A percentile compares a stretch with the other conserved stretches of the same genome.
phyloP scores from a whole-genome alignment of 2,797 vertebrate species.

The Pangasius mekongensis region DNA sequence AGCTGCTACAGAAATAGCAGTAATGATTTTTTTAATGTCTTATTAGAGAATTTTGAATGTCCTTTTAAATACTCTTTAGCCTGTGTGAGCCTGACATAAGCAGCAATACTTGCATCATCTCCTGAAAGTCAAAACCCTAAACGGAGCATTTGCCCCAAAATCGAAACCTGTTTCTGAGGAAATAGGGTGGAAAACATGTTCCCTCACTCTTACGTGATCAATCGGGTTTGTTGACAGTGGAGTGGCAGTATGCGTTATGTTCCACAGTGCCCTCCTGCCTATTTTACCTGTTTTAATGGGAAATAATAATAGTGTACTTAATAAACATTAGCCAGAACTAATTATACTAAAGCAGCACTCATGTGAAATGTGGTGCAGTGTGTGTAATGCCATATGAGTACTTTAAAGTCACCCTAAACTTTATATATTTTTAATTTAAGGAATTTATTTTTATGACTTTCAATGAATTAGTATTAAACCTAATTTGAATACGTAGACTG shows the following conservation, averaged over 20 bases:
- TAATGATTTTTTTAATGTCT: neutral
- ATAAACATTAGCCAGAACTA: neutral
- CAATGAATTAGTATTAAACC: neutral
- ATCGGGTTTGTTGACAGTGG: neutral
- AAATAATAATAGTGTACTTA: slow-evolving; percentile 4
- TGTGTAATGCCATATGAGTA: neutral
- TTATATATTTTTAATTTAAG: neutral
- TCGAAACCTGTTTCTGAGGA: neutral
- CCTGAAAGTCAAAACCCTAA: neutral
- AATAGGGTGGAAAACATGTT: neutral
- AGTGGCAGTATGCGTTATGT: neutral
- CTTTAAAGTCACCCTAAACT: neutral
- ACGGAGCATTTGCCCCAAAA: neutral
- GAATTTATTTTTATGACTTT: neutral
- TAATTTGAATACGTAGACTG: neutral
- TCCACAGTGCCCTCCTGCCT: neutral
- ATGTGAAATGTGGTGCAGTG: neutral
- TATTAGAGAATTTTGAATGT: neutral
- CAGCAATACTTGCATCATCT: slow-evolving; percentile 20
- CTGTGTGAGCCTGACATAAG: neutral
- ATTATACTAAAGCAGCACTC: neutral
- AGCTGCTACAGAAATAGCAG: neutral
- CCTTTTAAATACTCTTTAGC: neutral
- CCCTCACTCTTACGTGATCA: neutral
- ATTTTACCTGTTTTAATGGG: neutral